Evolutionary conservation across 2,888 invertebrate species (phyloP).

Genomic region (Taenaris catops): DNA sequence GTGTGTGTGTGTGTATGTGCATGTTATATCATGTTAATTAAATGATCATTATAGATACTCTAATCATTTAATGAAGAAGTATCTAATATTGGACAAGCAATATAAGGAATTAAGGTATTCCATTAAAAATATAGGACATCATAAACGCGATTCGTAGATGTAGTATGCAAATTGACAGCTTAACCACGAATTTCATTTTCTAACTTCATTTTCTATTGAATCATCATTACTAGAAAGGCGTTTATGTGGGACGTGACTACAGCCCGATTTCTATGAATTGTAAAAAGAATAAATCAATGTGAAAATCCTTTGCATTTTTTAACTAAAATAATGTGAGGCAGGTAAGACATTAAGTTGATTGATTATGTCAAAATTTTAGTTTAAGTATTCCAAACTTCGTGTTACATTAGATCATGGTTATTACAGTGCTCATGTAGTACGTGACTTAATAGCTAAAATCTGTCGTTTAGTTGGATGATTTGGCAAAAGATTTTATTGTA

Average conservation of each 20-base stretch:
- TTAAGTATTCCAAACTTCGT: not conserved
- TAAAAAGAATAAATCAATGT: not conserved
- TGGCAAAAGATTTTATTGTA: too few species aligned
- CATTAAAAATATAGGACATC: too few species aligned
- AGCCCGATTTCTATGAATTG: not conserved
- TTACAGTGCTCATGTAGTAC: not conserved
- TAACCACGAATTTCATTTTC: not conserved
- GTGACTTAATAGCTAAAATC: not conserved
- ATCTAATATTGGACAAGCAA: too few species aligned
- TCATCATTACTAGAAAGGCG: not conserved
- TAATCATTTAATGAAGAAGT: too few species aligned
- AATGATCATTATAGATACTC: too few species aligned
- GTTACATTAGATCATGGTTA: constrained; percentile 3
- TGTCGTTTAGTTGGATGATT: not conserved
- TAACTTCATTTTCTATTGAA: not conserved
- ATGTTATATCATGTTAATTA: too few species aligned
- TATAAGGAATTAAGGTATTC: too few species aligned
- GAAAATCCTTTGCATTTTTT: not conserved
- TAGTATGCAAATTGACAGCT: not conserved
- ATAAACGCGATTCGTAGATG: too few species aligned
- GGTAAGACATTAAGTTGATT: not conserved
- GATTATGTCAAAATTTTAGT: not conserved
- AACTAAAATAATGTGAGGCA: not conserved
- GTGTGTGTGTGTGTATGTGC: too few species aligned
- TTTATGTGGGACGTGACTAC: constrained; percentile 1